Evolutionary conservation across 2,888 invertebrate species (phyloP).

Genomic region (Athripsodes cinereus): DNA sequence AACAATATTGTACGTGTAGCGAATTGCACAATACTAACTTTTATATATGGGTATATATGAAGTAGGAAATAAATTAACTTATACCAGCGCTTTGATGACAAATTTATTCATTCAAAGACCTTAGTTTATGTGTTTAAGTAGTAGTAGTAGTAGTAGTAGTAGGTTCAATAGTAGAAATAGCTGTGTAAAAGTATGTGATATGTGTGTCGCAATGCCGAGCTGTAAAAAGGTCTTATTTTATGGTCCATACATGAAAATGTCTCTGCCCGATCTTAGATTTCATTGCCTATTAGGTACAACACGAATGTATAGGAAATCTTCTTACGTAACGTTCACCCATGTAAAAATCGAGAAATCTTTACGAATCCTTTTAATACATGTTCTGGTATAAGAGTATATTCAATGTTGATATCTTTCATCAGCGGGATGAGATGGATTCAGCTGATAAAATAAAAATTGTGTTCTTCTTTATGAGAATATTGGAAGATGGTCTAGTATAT

Average conservation of each 20-base stretch:
- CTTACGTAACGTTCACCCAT: neutral
- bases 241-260: neutral
- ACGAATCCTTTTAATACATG: too few relatives aligned
- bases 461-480: too few relatives aligned
- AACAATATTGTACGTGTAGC: too few relatives aligned
- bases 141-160: slow-evolving; percentile 5
- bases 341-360: too few relatives aligned
- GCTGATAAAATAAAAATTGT: too few relatives aligned
- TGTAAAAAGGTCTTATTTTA: slow-evolving; percentile 20
- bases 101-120: slow-evolving; percentile 1
- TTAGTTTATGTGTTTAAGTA: slow-evolving; percentile 11
- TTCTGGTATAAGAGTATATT: too few relatives aligned
- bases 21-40: too few relatives aligned
- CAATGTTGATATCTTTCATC: too few relatives aligned
- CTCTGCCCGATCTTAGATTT: neutral
- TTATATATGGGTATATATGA: neutral
- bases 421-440: too few relatives aligned
- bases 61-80: neutral
- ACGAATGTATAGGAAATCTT: neutral
- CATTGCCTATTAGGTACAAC: neutral
- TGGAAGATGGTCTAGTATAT: too few relatives aligned
- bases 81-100: neutral
- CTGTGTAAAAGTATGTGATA: neutral
- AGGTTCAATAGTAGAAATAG: neutral
- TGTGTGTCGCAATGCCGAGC: slow-evolving; percentile 15